These are phyloP conservation scores for Diarsia mendica DNA, from an alignment of 2,888 invertebrate genomes.

Conservation along the genomic window DNA sequence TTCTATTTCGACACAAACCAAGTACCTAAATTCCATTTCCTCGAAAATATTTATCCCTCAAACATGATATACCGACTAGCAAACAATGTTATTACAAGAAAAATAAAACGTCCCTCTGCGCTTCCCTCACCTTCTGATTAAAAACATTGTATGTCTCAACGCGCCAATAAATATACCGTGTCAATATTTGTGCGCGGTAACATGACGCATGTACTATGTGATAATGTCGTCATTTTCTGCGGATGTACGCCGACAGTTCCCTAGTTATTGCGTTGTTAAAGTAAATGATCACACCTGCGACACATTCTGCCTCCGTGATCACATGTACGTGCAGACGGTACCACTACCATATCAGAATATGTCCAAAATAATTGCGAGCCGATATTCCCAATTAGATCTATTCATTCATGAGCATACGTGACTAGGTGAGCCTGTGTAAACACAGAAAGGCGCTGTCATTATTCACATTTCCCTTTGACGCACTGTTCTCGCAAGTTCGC, in stretches of 20 bases:
- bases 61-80: conserved; percentile 48
- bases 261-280: conserved; percentile 65
- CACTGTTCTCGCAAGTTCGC: conserved; percentile 75
- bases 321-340: conserved; percentile 37
- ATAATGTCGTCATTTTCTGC: conserved; percentile 61
- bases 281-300: conserved; percentile 66
- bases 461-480: conserved; percentile 82
- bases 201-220: conserved; percentile 54
- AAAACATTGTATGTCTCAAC: conserved; percentile 62
- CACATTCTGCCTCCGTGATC: conserved; percentile 47
- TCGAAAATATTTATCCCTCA: conserved; percentile 53
- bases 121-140: conserved; percentile 59
- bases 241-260: conserved; percentile 57
- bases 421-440: conserved; percentile 69
- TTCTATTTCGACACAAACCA: conserved; percentile 41
- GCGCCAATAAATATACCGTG: conserved; percentile 61
- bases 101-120: conserved; percentile 51
- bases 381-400: conserved; percentile 63
- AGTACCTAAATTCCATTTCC: conserved; percentile 46
- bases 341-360: conserved; percentile 19
- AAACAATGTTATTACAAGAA: conserved; percentile 54
- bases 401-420: conserved; percentile 55
- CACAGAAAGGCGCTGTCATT: conserved; percentile 76
- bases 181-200: conserved; percentile 63
- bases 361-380: conserved; percentile 32